phyloP scores from a whole-genome alignment of 2,888 invertebrate genomes.

The Leucophenga maculata region DNA sequence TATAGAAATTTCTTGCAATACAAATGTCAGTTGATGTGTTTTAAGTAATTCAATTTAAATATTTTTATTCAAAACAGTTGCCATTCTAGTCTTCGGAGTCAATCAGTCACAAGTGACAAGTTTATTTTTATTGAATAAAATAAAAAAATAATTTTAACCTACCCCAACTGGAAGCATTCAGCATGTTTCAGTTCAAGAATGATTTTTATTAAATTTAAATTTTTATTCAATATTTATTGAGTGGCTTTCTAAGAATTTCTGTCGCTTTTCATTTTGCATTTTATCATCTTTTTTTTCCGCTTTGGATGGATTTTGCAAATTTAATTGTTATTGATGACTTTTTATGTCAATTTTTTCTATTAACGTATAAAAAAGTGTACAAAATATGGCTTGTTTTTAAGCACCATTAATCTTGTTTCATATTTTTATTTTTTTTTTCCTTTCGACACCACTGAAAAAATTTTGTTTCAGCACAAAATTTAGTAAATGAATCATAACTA shows the following conservation, averaged over 20 bases:
- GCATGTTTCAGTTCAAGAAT: too few species aligned
- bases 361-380: too few species aligned
- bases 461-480: constrained; percentile 5
- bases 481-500: background rate
- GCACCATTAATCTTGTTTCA: constrained; percentile 26
- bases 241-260: background rate
- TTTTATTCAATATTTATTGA: background rate
- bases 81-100: too few species aligned
- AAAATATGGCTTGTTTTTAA: background rate
- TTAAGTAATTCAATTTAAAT: constrained; percentile 14
- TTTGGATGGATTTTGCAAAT: constrained; percentile 35
- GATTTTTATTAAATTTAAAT: too few species aligned
- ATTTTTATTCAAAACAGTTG: background rate
- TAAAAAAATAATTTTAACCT: constrained; percentile 1
- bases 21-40: constrained; percentile 9
- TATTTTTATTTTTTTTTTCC: constrained; percentile 26
- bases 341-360: background rate
- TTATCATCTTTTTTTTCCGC: constrained; percentile 15
- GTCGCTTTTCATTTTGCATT: background rate
- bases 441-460: constrained; percentile 9
- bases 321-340: constrained; percentile 59
- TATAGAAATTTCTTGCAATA: too few species aligned
- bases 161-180: constrained; percentile 11
- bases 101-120: too few species aligned
- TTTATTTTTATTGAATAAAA: too few species aligned